Evolutionary conservation across 2,113 vertebrate species (phyloP), one percentile per base, ranked within the genome.

Genomic region (Macaca nemestrina): DNA sequence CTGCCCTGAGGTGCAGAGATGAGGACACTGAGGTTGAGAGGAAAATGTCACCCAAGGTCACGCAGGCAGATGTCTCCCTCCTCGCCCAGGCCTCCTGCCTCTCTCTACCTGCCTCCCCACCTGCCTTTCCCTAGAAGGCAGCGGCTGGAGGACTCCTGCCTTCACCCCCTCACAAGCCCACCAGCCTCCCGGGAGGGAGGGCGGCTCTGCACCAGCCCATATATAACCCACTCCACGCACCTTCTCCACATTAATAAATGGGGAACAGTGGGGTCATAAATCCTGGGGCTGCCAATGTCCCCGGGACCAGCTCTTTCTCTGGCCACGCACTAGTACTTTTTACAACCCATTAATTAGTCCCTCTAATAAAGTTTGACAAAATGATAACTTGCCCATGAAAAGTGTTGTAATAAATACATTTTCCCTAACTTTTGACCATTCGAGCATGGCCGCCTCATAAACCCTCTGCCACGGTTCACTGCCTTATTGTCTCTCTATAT

Each of bases 281-380:
- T 99, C 99, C 98, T 61, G 48, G 94, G 97, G 76, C 98, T 99
- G 99, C 98, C 98, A 98, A 99, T 99, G 99, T 98, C 97, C 98
- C 98, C 84, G 95, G 98, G 98, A 98, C 98, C 98, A 93, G 98
- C 98, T 99, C 99, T 98, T 98, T 98, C 98, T 98, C 98, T 72
- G 98, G 99, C 98, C 98, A 99, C 90, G 99, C 99, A 99, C 99
- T 99, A 98, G 98, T 98, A 99, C 98, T 98, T 98, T 99, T 99
- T 99, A 99, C 99, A 99, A 99, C 98, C 99, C 99, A 99, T 99
- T 99, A 99, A 99, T 99, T 99, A 99, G 98, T 98, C 98, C 98
- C 98, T 98, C 99, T 99, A 99, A 99, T 99, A 99, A 99, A 99
- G 99, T 99, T 99, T 99, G 99, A 99, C 99, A 99, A 99, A 99